Evolutionary conservation across 2,888 invertebrate genomes (phyloP).

Genomic region (Drosophila melanocephala): DNA sequence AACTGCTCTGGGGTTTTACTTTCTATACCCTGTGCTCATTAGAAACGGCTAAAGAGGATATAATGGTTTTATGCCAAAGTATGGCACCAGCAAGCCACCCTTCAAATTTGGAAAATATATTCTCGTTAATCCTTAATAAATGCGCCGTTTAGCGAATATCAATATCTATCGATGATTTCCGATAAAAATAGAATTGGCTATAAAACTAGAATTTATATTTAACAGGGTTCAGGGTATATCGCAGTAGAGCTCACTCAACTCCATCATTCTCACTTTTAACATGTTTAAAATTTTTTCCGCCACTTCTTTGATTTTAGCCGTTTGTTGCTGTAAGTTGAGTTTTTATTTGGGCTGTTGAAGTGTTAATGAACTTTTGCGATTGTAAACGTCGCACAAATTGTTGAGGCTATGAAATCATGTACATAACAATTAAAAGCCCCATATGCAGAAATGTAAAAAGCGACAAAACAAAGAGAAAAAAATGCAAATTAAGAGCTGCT

Average conservation of each 20-base stretch:
- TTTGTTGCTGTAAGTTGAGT: constrained; percentile 11
- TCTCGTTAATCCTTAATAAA: neutral
- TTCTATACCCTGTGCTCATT: neutral
- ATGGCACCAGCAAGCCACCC: neutral
- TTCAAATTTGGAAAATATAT: neutral
- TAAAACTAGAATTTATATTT: neutral
- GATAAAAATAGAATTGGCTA: too few relatives aligned
- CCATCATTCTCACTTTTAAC: neutral
- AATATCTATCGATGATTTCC: neutral
- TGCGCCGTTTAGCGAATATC: neutral
- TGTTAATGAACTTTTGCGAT: constrained; percentile 76
- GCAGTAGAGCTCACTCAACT: neutral
- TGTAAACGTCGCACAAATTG: constrained; percentile 51
- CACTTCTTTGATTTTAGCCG: neutral
- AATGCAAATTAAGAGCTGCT: constrained; percentile 35
- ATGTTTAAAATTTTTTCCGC: constrained; percentile 7
- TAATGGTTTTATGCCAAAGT: neutral
- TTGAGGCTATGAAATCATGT: constrained; percentile 58
- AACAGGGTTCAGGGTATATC: neutral
- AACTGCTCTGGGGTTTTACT: constrained; percentile 46
- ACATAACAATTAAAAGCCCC: constrained; percentile 34
- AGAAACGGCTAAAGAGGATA: neutral
- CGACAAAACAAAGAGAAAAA: constrained; percentile 22
- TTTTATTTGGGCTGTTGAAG: constrained; percentile 22
- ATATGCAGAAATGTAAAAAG: constrained; percentile 59